phyloP scores from a whole-genome alignment of 2,888 invertebrate species.

The Lamellibrachia columna region DNA sequence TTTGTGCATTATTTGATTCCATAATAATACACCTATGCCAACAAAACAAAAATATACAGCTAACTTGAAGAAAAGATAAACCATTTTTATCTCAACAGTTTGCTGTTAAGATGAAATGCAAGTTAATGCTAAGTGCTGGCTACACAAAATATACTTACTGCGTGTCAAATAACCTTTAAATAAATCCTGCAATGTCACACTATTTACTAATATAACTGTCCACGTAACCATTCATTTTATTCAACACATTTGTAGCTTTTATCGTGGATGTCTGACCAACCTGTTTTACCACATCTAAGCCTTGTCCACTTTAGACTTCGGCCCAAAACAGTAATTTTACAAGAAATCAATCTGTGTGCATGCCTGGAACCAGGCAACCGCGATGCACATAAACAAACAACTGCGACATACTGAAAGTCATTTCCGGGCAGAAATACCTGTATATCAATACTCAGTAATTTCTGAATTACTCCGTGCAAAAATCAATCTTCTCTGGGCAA shows the following conservation, averaged over 20 bases:
- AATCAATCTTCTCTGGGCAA: background rate
- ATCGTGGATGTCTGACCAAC: background rate
- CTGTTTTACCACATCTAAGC: background rate
- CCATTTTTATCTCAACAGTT: background rate
- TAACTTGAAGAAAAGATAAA: too few species aligned
- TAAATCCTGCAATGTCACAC: background rate
- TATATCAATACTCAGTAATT: constrained; percentile 1
- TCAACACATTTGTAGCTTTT: background rate
- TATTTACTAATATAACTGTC: background rate
- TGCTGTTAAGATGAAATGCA: background rate
- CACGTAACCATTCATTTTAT: background rate
- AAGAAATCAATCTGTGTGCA: background rate
- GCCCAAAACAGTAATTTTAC: background rate
- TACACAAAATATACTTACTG: background rate
- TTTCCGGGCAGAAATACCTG: background rate
- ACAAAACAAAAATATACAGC: too few species aligned
- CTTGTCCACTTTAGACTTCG: background rate
- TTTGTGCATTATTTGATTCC: too few species aligned
- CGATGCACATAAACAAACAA: background rate
- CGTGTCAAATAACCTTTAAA: background rate
- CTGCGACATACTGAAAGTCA: constrained; percentile 10
- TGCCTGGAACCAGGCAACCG: background rate
- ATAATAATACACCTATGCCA: too few species aligned
- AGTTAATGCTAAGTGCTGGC: background rate
- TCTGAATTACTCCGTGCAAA: background rate